Evolutionary conservation across 2,797 vertebrate species (phyloP), one percentile per base, ranked within the genome.

Genomic region (Falco concolor): DNA sequence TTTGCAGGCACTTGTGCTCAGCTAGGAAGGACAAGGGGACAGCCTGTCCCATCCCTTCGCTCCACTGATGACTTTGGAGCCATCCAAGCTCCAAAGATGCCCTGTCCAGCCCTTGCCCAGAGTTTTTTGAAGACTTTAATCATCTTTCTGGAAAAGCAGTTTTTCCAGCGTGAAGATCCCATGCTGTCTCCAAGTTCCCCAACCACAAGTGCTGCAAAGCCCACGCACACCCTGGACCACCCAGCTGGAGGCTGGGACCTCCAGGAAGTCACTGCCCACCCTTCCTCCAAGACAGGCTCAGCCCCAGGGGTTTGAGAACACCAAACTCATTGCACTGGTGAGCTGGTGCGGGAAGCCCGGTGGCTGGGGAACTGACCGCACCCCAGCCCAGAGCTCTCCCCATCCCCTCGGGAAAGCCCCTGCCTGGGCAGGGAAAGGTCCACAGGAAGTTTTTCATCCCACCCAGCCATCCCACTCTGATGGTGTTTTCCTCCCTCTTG

Each of bases 1-100:
- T 27, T 28, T 59, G 34, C 52, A 59, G 60, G 12, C 17, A 4
- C 63, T 18, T 38, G 14, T 40, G 27, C 49, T 49, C 65, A 34
- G 15, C 61, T 24, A 27, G 36, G 57, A 56, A 57, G 73, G 8
- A 13, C 10, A 5, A 75, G 47, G 36, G n/a, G 30, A n/a, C 17
- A 42, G 9, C 15, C 0, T 0, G 7, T 47, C 47, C n/a, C 57
- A 23, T 36, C 57, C 30, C 20, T 70, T 59, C 24, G 52, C 40
- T 64, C 28, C 34, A 8, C 24, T 0, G 0, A 4, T 17, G 32
- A 73, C 52, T 50, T 24, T 25, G 20, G 24, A 72, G 17, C 22
- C 22, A 50, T 63, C 23, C 49, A 24, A 61, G 40, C 25, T 32
- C 18, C 47, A 32, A 28, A 64, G 36, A 24, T 7, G 3, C 40